Evolutionary conservation across 2,888 invertebrate genomes (phyloP).

Genomic region (Cheilosia scutellata): DNA sequence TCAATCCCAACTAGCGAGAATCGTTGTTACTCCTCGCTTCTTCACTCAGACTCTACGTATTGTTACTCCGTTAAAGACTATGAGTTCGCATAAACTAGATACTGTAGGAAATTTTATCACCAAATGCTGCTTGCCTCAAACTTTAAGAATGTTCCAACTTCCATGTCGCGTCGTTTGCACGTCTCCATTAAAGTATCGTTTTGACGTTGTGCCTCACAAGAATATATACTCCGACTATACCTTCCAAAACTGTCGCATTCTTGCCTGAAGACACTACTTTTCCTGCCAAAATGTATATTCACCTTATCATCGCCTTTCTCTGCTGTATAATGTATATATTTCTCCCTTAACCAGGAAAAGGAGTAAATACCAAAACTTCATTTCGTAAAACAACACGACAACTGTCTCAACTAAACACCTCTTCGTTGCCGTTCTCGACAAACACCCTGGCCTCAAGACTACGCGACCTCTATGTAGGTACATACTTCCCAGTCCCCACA

Average conservation of each 20-base stretch:
- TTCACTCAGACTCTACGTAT: no score
- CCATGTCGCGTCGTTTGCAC: neutral
- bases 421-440: constrained; percentile 15
- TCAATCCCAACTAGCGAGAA: no score
- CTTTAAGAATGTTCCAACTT: no score
- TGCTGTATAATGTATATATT: neutral
- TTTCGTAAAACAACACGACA: constrained; percentile 67
- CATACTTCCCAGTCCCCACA: neutral
- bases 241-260: constrained; percentile 11
- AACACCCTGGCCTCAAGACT: constrained; percentile 34
- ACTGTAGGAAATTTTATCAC: no score
- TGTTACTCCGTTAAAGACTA: no score
- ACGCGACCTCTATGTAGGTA: neutral
- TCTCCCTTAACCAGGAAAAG: constrained; percentile 1
- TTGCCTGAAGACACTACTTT: constrained; percentile 17
- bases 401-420: constrained; percentile 62
- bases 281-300: constrained; percentile 55
- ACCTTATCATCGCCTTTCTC: constrained; percentile 25
- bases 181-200: neutral
- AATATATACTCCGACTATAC: constrained; percentile 2
- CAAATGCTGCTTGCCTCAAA: no score
- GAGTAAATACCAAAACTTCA: constrained; percentile 68
- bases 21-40: no score
- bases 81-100: no score
- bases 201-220: constrained; percentile 20